Conservation (phyloP, 2,888 invertebrate species). For the Heliconius aoede region DNA sequence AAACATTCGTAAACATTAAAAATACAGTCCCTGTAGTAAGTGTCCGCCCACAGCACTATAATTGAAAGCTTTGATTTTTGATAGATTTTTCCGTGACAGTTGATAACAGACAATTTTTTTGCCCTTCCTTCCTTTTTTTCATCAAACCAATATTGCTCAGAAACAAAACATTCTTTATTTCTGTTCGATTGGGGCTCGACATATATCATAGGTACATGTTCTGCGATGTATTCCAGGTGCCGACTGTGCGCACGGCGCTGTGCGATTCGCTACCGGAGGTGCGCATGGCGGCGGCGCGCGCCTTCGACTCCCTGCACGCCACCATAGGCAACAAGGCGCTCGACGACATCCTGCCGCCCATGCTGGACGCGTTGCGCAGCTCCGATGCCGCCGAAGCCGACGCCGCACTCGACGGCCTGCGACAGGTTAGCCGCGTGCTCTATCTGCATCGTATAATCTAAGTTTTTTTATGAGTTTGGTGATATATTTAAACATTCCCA, state of each 20-base stretch:
- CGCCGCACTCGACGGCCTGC: slow-evolving; percentile 93
- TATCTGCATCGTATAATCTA: no score
- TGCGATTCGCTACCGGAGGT: slow-evolving; percentile 97
- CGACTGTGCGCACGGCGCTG: slow-evolving; percentile 97
- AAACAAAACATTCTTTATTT: neutral
- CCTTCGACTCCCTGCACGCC: slow-evolving; percentile 97
- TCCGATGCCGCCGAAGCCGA: slow-evolving; percentile 92
- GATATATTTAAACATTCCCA: no score
- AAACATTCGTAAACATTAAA: no score
- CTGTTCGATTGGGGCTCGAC: neutral
- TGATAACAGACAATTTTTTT: no score
- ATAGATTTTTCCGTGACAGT: no score
- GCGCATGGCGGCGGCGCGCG: slow-evolving; percentile 96
- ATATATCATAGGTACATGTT: no score
- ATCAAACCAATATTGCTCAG: no score
- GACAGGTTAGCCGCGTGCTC: neutral
- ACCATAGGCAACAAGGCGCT: slow-evolving; percentile 96
- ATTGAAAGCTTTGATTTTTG: no score
- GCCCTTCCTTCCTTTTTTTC: no score
- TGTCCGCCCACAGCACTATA: no score
- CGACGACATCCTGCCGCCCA: slow-evolving; percentile 97
- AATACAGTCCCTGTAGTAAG: no score
- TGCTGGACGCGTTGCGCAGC: slow-evolving; percentile 90
- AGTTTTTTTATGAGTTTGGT: no score
- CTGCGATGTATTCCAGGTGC: slow-evolving; percentile 68